These are phyloP conservation scores for Nipponia nippon DNA, from an alignment of 2,113 vertebrate genomes.

Conservation along the genomic window DNA sequence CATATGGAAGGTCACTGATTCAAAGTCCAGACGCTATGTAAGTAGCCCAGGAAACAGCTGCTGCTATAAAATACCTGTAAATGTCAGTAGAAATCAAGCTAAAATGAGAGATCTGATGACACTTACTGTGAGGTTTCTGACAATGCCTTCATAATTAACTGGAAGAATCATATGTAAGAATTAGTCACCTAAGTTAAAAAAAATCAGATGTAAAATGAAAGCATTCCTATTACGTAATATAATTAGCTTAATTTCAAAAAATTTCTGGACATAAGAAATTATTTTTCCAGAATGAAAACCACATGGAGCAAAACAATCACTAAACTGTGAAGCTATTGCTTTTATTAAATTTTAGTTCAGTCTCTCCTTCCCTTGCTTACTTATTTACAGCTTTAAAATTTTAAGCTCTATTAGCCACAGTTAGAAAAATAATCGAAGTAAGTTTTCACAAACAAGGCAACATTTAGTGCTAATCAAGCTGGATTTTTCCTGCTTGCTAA, in stretches of 20 bases:
- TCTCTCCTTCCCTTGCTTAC: not conserved
- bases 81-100: not conserved
- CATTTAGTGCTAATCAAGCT: not conserved
- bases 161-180: slow-evolving; percentile 68
- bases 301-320: not conserved
- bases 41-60: not conserved
- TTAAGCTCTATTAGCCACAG: not conserved
- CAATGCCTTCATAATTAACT: slow-evolving; percentile 89
- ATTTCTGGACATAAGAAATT: not conserved
- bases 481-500: not conserved
- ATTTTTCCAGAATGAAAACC: not conserved
- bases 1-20: not conserved
- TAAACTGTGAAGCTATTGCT: not conserved
- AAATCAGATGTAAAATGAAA: slow-evolving; percentile 38
- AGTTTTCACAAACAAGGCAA: not conserved
- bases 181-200: slow-evolving; percentile 63
- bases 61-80: not conserved
- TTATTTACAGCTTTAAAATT: not conserved
- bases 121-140: slow-evolving; percentile 94
- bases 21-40: not conserved
- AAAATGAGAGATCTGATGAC: not conserved
- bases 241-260: not conserved
- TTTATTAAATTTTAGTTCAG: not conserved
- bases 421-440: not conserved
- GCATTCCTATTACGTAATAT: rapidly evolving